phyloP scores from a whole-genome alignment of 1,140 invertebrate genomes.

The Cydia strobilella region DNA sequence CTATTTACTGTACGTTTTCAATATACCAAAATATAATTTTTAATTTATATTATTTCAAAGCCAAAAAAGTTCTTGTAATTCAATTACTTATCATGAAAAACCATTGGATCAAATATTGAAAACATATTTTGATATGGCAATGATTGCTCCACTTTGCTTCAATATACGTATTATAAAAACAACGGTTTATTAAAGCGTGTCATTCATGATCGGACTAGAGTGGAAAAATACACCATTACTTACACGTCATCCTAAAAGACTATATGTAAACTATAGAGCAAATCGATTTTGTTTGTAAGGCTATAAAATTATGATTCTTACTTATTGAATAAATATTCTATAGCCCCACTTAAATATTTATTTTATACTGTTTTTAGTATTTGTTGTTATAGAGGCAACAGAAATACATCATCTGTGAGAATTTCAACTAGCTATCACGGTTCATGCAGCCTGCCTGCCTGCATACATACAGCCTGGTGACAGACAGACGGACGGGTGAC shows the following conservation, averaged over 20 bases:
- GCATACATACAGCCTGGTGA: too few relatives aligned
- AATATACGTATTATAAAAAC: conserved; percentile 3
- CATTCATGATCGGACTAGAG: not conserved
- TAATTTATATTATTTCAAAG: not conserved
- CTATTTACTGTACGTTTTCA: not conserved
- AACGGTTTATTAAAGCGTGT: conserved; percentile 22
- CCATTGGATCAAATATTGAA: not conserved
- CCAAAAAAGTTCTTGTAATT: not conserved
- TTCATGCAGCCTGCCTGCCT: too few relatives aligned
- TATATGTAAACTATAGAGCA: not conserved
- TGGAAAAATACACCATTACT: not conserved
- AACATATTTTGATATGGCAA: not conserved
- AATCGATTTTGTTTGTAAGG: not conserved
- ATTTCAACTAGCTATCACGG: too few relatives aligned
- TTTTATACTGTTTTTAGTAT: too few relatives aligned
- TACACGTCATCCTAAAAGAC: not conserved
- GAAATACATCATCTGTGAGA: too few relatives aligned
- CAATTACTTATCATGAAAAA: not conserved
- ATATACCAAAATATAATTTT: not conserved
- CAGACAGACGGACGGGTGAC: too few relatives aligned
- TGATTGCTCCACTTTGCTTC: conserved; percentile 15
- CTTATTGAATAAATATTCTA: too few relatives aligned
- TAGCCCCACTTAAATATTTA: too few relatives aligned
- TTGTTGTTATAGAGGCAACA: too few relatives aligned
- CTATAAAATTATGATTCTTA: too few relatives aligned